These are phyloP conservation scores for Apoda limacodes DNA, from an alignment of 2,888 invertebrate genomes.

Conservation along the genomic window DNA sequence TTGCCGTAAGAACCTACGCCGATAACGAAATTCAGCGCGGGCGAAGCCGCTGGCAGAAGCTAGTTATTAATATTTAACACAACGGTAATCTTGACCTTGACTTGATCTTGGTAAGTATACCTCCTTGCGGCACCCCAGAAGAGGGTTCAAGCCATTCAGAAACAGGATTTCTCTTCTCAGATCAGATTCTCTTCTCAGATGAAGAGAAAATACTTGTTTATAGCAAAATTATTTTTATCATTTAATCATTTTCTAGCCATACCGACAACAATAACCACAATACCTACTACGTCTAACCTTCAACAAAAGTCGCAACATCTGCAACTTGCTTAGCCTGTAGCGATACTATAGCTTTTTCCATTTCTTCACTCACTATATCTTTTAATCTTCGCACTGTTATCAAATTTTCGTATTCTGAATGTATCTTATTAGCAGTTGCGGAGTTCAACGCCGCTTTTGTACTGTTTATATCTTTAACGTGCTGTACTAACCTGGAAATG, in stretches of 20 bases:
- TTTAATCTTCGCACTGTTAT: constrained; percentile 82
- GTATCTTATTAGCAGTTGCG: constrained; percentile 80
- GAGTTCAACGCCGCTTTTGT: constrained; percentile 54
- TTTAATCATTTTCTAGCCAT: background rate
- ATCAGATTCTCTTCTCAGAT: too few species aligned
- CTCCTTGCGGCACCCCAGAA: too few species aligned
- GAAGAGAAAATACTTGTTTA: background rate
- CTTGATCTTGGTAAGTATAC: too few species aligned
- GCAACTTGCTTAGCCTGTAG: constrained; percentile 73
- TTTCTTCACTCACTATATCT: constrained; percentile 80
- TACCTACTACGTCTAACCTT: too few species aligned
- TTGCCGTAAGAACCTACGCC: too few species aligned
- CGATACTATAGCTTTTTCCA: constrained; percentile 79
- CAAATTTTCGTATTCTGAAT: constrained; percentile 85
- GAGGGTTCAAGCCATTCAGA: too few species aligned
- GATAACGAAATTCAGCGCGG: too few species aligned
- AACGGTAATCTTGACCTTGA: too few species aligned
- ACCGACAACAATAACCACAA: too few species aligned
- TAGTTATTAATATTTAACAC: too few species aligned
- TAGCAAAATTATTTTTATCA: background rate
- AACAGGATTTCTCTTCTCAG: too few species aligned
- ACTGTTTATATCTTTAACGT: constrained; percentile 81
- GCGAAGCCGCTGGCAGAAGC: too few species aligned
- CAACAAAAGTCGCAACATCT: constrained; percentile 22
- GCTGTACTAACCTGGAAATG: constrained; percentile 76